Base-by-base conservation (phyloP, 2,888 invertebrate species). In the Papilio protenor region DNA sequence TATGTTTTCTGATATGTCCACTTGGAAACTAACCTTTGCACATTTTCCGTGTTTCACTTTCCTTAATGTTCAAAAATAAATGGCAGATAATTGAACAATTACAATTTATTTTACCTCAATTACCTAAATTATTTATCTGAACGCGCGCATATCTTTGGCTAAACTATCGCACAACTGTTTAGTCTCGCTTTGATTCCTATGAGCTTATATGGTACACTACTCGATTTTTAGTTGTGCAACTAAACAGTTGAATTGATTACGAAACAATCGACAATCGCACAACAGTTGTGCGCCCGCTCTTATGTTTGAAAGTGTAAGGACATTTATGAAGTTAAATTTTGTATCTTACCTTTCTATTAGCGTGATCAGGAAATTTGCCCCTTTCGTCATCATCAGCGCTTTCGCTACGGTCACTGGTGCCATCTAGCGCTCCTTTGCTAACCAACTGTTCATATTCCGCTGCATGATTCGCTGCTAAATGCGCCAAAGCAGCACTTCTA, bases 301-400 rank as follows among this genome's bases (percentile, higher is more conserved):
- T 33, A 27, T 27, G 33, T 59, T 3, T 23, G 23, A 12, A 23
- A 59, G 21, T 23, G 6, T 59, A 59, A 12, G 59, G 40, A 40
- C 40, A 40, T 12, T 12, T 23, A 23, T 59, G 23, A 2, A 21
- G 10, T 23, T 14, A 1, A 21, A 59, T 11, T 11, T 74, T 45
- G n/a, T 70, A 16, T 77, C 87, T 92, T 84, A 97, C 98, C 95
- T 98, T 98, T 85, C 98, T 95, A 85, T 98, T 98, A 79, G 97
- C 97, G 86, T 98, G 98, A 88, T 98, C 98, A 0, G 98, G 98
- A 88, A 98, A 97, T 84, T 97, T 97, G 69, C 97, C 97, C 47
- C 97, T 93, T 73, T 96, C 96, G 80, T 96, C 96, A 82, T 96
- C 96, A 81, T 95, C 94, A 74, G 94, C 95, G 59, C 96, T 96